Evolutionary conservation across 2,797 vertebrate genomes (phyloP), one percentile per base, ranked within the genome.

Genomic region (Odontamblyopus lacepedii): DNA sequence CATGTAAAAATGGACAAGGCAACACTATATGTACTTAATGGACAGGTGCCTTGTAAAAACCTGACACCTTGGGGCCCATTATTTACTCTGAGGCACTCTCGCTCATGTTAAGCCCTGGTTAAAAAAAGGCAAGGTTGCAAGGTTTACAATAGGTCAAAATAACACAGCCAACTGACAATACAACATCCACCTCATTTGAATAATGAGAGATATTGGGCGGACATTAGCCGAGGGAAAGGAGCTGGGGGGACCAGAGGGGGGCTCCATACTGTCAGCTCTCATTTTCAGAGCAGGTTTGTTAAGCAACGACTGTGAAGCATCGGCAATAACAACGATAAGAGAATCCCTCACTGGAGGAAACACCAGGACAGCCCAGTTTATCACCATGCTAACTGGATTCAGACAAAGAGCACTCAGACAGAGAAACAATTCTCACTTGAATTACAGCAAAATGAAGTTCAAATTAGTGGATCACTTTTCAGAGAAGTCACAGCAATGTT

Each of bases 161-260:
- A 94, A 93, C 92, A 94, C 89, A 81, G 83, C 88, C 78, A 85
- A 80, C 79, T 94, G 92, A 94, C 92, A 94, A 92, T 84, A 90
- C 81, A 67, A 80, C 91, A 91, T 95, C 95, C 93, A 92, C 95
- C 94, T 95, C 89, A 95, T 96, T 95, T 96, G 93, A 95, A 95
- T 96, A 95, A 95, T 90, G 89, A 94, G 87, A 73, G 53, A 76
- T 86, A 89, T 76, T 92, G 92, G 65, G 91, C 92, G 89, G 92
- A 94, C 92, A 93, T 87, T 93, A 91, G 86, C 85, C 68, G 70
- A 73, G 86, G 78, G 86, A 91, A 89, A 75, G 82, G 87, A 86
- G 75, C 83, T 77, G 74, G 76, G 78, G 83, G 81, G 76, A 86
- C 86, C 86, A 79, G 74, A 72, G 83, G 82, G 83, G 83, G 83